Base-by-base conservation (phyloP, 2,797 vertebrate genomes). In the Crenichthys baileyi region DNA sequence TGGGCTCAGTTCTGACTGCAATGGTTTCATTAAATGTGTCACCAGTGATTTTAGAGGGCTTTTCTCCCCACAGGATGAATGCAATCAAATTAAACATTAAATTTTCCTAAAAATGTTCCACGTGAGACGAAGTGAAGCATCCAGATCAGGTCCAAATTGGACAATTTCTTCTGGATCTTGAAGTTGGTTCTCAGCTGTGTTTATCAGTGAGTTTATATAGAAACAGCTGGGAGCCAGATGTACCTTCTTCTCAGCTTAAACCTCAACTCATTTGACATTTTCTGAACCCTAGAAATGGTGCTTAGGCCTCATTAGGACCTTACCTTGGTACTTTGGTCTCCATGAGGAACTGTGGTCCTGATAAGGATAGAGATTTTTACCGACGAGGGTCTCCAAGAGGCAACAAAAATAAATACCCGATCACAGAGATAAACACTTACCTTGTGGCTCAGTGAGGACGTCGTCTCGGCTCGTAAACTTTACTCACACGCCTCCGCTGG, bases 391-490 rank as follows among this genome's bases (percentile, higher is more conserved):
- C 67, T 46, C 44, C 20, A 0, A n/a, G 11, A 71, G 46, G 12
- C 24, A 50, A 50, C n/a, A 50, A 39, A 36, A 55, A 55, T 9
- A 31, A 36, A 20, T 18, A 71, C 77, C 78, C 53, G 84, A 86
- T 86, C 70, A 29, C 87, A 86, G 76, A 53, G 61, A 12, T 70
- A 85, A 81, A 83, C 60, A 78, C 65, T 77, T 36, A 11, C 18
- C 63, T 1, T 78, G 77, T 71, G 84, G 81, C 70, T 86, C 56
- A 61, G 71, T 51, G 39, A 12, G 60, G 53, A 85, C 81, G 86
- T 92, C 90, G 85, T 83, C 83, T 81, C 83, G 78, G 83, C 86
- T 88, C 68, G 67, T 91, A 92, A 90, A 84, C 76, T 63, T 56
- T 29, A 2, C 72, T 76, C 56, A 73, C 80, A 83, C 78, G 73